phyloP scores from a whole-genome alignment of 2,113 vertebrate species.

The Varanus komodoensis region DNA sequence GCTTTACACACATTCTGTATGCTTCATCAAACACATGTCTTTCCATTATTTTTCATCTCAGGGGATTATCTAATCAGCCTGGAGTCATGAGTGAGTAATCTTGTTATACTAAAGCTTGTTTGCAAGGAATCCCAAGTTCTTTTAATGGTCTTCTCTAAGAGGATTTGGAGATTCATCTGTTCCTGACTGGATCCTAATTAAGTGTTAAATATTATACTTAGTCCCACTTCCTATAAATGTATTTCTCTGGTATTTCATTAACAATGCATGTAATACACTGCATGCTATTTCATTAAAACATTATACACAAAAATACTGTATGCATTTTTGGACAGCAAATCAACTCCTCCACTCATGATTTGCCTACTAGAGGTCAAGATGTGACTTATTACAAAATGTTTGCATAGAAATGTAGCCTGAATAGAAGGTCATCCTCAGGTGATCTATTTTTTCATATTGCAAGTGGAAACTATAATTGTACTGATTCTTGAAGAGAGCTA shows the following conservation, averaged over 20 bases:
- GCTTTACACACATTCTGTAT: background rate
- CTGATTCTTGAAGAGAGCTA: constrained; percentile 13
- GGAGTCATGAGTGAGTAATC: background rate
- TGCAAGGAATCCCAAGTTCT: background rate
- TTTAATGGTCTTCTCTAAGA: background rate
- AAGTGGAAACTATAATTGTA: background rate
- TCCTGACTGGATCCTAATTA: constrained; percentile 28
- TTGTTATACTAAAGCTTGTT: background rate
- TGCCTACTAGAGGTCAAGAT: background rate
- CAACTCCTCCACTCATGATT: background rate
- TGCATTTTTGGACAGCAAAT: background rate
- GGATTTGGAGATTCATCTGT: background rate
- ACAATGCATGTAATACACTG: background rate
- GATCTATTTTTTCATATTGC: background rate
- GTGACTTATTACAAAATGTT: background rate
- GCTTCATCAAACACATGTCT: background rate
- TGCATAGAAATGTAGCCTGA: background rate
- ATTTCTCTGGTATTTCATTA: background rate
- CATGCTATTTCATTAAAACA: background rate
- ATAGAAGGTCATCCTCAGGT: background rate
- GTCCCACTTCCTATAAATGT: background rate
- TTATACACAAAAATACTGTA: background rate
- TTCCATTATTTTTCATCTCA: constrained; percentile 18
- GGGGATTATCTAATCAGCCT: background rate
- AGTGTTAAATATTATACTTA: background rate